Evolutionary conservation across 2,113 vertebrate species (phyloP).

Genomic region (Channa argus): DNA sequence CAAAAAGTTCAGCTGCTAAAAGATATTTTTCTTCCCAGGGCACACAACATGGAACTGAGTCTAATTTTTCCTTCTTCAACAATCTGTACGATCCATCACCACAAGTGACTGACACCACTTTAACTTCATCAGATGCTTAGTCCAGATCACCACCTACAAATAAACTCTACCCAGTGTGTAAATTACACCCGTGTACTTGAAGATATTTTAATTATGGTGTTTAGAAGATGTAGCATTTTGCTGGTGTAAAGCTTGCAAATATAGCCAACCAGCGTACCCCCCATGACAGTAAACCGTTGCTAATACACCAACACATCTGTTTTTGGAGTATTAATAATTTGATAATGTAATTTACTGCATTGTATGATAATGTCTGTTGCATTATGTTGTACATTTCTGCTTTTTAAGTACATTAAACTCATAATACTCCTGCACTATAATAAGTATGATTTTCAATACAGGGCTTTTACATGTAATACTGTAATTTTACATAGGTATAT

Average conservation of each 20-base stretch:
- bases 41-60: conserved; percentile 23
- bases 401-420: too few relatives aligned
- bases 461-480: too few relatives aligned
- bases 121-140: conserved; percentile 40
- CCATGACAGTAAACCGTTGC: too few relatives aligned
- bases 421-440: too few relatives aligned
- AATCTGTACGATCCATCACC: conserved; percentile 28
- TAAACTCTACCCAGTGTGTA: neutral
- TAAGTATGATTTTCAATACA: too few relatives aligned
- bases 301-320: too few relatives aligned
- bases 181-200: neutral
- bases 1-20: neutral
- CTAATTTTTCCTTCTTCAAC: conserved; percentile 59
- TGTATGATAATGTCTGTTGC: too few relatives aligned
- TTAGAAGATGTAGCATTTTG: too few relatives aligned
- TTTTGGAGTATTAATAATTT: too few relatives aligned
- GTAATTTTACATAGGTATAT: too few relatives aligned
- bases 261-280: neutral
- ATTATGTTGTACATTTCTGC: too few relatives aligned
- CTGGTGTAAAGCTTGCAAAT: neutral
- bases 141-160: neutral
- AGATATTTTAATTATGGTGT: neutral
- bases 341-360: too few relatives aligned
- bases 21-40: conserved; percentile 53
- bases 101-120: fast-evolving